phyloP scores from a whole-genome alignment of 30 jellyfish, hydroid and myxozoan genomes.

The Morbakka virulenta region DNA sequence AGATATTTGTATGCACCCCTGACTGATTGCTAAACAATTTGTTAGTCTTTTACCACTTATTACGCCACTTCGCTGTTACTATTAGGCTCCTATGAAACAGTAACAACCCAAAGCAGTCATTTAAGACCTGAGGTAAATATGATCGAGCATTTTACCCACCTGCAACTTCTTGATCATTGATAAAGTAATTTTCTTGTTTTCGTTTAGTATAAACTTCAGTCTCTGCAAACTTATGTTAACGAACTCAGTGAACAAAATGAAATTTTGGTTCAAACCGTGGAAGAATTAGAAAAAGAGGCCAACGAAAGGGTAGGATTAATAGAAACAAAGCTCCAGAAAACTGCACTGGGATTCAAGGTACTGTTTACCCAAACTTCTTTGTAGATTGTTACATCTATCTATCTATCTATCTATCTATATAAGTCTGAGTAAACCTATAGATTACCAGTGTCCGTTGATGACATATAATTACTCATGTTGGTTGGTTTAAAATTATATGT shows the following conservation, averaged over 20 bases:
- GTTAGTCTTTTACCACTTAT: too few species aligned
- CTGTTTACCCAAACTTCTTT: not conserved
- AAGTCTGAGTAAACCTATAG: not conserved
- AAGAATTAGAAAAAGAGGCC: constrained; percentile 87
- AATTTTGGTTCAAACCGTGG: constrained; percentile 85
- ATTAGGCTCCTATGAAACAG: too few species aligned
- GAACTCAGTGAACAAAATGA: constrained; percentile 96
- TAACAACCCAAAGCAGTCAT: too few species aligned
- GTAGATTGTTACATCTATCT: not conserved
- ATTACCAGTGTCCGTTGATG: not conserved
- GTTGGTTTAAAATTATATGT: too few species aligned
- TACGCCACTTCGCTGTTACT: too few species aligned
- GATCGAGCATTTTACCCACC: too few species aligned
- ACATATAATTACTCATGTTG: not conserved
- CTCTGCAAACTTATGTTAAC: constrained; percentile 75
- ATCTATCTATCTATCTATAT: not conserved
- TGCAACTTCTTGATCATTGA: too few species aligned
- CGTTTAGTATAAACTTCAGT: constrained; percentile 73
- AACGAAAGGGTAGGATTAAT: constrained; percentile 62
- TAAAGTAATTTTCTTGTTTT: not conserved
- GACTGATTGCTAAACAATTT: too few species aligned
- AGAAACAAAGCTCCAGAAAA: constrained; percentile 60
- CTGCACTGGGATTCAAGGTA: constrained; percentile 45
- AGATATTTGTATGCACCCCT: too few species aligned
- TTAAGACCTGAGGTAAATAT: too few species aligned